These are phyloP conservation scores for Phortica okadai DNA, from an alignment of 2,888 invertebrate genomes.

Conservation along the genomic window DNA sequence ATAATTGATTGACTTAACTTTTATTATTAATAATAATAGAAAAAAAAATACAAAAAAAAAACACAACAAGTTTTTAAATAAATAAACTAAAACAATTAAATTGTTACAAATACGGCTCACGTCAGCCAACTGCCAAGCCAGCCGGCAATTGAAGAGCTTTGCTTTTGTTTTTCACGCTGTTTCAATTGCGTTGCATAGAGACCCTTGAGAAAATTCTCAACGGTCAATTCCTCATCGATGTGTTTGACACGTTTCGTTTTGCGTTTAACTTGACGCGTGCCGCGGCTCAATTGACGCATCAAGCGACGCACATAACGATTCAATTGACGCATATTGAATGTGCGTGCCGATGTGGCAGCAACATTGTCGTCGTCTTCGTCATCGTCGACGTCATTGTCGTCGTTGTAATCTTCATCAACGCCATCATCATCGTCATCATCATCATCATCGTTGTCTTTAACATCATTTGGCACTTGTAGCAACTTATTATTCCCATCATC, in stretches of 20 bases:
- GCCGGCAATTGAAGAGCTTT: neutral
- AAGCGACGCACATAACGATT: conserved; percentile 48
- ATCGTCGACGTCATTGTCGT: conserved; percentile 6
- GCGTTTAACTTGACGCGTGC: conserved; percentile 49
- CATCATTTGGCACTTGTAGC: too few species aligned
- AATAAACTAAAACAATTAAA: conserved; percentile 6
- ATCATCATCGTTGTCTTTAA: neutral
- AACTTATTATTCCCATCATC: too few species aligned
- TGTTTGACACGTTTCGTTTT: conserved; percentile 45
- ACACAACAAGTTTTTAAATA: neutral
- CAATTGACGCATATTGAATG: conserved; percentile 43
- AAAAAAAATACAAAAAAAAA: conserved; percentile 11
- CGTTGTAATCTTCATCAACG: conserved; percentile 12
- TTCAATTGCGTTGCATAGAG: conserved; percentile 41
- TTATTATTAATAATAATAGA: neutral
- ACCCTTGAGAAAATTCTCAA: conserved; percentile 45
- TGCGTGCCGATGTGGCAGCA: conserved; percentile 29
- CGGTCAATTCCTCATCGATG: conserved; percentile 41
- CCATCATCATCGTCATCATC: conserved; percentile 27
- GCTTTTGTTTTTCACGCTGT: conserved; percentile 36
- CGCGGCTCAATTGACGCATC: conserved; percentile 53
- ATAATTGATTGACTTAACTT: too few species aligned
- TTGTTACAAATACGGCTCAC: neutral
- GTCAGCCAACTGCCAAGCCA: conserved; percentile 26
- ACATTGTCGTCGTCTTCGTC: neutral